Conservation (phyloP, 2,888 invertebrate species). For the Cephus sareptanus region DNA sequence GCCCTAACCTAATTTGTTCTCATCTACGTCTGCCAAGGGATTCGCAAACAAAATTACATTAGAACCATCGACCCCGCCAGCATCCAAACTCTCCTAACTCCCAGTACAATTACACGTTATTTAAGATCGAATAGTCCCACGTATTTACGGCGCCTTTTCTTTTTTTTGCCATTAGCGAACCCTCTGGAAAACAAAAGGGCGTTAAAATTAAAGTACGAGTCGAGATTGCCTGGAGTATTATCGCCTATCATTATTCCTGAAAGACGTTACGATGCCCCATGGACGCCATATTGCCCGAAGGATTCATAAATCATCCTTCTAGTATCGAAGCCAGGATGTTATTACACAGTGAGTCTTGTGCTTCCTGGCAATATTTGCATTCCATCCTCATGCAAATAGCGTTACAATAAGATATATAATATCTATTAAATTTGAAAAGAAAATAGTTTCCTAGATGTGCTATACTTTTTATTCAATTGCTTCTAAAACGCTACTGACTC, state of each 20-base stretch:
- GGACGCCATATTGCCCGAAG: background rate
- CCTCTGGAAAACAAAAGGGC: background rate
- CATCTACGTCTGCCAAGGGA: constrained; percentile 42
- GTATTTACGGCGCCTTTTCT: background rate
- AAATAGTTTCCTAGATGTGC: background rate
- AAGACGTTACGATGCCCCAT: background rate
- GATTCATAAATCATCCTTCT: background rate
- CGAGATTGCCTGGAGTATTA: background rate
- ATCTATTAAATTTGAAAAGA: background rate
- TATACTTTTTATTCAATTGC: background rate
- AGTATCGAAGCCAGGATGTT: background rate
- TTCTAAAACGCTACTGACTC: background rate
- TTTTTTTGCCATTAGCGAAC: background rate
- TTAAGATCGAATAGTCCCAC: constrained; percentile 21
- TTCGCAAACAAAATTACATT: constrained; percentile 54
- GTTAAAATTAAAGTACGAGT: constrained; percentile 1
- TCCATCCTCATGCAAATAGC: background rate
- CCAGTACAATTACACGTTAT: constrained; percentile 34
- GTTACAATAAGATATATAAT: background rate
- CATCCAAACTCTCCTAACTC: constrained; percentile 6
- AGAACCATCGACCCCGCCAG: constrained; percentile 34
- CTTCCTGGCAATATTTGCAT: background rate
- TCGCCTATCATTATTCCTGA: background rate
- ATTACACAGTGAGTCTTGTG: background rate
- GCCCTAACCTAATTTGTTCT: constrained; percentile 49